Evolutionary conservation across 2,888 invertebrate species (phyloP), one percentile per base, ranked within the genome.

Genomic region (Meandrusa payeni): DNA sequence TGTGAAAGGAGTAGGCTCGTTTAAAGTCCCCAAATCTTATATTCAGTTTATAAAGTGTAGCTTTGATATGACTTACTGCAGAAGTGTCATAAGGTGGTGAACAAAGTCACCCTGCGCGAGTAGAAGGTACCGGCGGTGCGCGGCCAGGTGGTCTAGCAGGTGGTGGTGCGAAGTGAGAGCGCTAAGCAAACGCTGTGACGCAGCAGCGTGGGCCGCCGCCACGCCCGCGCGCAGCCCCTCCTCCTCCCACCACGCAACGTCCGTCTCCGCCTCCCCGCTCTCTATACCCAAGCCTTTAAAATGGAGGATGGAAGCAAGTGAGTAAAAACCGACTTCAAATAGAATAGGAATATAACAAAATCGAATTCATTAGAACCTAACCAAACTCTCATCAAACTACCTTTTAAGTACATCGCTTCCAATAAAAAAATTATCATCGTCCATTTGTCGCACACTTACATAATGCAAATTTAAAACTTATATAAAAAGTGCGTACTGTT

Each of bases 101-200:
- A 97, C 96, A 77, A 98, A 98, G 85, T 99, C 98, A 0, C 98
- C 98, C 87, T 98, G 98, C 6, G 97, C 97, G 6, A 99, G 90
- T 40, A 99, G 89, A 61, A 99, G 85, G 80, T 97, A 98, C 46
- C 95, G 91, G 51, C 97, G 90, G 78, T 98, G 93, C 11, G 97
- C 97, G 63, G 95, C 93, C 37, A 98, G 89, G 82, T 98, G 98
- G 73, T 96, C 95, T 61, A 96, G 89, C 50, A 98, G 90, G 64
- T 95, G 94, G 82, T 97, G 97, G 58, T 96, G 94, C 51, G 94
- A 91, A 57, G 94, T 93, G 51, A 98, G 90, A 50, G 97, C 94
- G 60, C 95, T 93, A 50, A 98, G 89, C 29, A 98, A 93, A 50
- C 95, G 92, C 46, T 92, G 90, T 3, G 97, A 96, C 1, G 97